phyloP scores from a whole-genome alignment of 1,140 invertebrate genomes.

The Ceratina japonica region DNA sequence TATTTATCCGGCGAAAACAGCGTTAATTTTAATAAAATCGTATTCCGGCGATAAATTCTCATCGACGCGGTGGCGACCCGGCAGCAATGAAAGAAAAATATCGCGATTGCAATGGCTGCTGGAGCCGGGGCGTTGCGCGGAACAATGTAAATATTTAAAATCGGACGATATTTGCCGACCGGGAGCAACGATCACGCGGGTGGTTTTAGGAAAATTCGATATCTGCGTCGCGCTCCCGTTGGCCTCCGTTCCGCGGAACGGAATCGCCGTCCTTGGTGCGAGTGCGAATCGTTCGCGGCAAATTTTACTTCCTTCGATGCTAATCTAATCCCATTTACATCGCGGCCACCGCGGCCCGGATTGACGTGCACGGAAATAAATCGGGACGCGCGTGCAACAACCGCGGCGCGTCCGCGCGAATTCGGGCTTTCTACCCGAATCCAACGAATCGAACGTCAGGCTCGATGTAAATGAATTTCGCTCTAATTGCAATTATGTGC shows the following conservation, averaged over 20 bases:
- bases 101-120: not conserved
- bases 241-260: too few species aligned
- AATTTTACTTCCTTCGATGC: slow-evolving; percentile 12
- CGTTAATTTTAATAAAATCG: slow-evolving; percentile 11
- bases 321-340: slow-evolving; percentile 65
- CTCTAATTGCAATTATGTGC: slow-evolving; percentile 68
- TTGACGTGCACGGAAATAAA: slow-evolving; percentile 65
- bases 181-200: not conserved
- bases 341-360: slow-evolving; percentile 44
- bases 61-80: not conserved
- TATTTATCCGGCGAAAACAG: not conserved
- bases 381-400: slow-evolving; percentile 45
- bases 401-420: slow-evolving; percentile 44
- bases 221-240: not conserved
- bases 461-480: slow-evolving; percentile 68
- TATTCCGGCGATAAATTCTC: not conserved
- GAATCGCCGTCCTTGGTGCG: not conserved
- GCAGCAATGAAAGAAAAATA: not conserved
- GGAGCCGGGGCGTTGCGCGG: not conserved
- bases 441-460: slow-evolving; percentile 62
- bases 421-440: slow-evolving; percentile 55
- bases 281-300: not conserved
- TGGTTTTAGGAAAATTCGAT: not conserved
- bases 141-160: slow-evolving; percentile 25
- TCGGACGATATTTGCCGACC: slow-evolving; percentile 4